Evolutionary conservation across 2,113 vertebrate genomes (phyloP), one percentile per base, ranked within the genome.

Genomic region (Argyrosomus japonicus): DNA sequence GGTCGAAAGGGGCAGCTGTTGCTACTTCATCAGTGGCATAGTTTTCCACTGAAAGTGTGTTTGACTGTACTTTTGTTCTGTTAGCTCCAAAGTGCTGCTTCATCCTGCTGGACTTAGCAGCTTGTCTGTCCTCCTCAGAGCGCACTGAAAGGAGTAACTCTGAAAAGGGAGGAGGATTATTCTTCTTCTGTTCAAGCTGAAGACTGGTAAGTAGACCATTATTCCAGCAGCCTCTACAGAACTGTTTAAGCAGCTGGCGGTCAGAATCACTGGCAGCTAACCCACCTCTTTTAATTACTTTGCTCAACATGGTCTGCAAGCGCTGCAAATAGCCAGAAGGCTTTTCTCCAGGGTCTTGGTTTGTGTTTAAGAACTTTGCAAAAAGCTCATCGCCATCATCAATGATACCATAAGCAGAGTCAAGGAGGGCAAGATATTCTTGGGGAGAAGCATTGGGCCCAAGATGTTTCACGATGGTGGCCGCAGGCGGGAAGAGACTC

Each of bases 361-460:
- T 56, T 4, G 53, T 56, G 53, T 56, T 11, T 12, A 56, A 56
- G 53, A 56, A 56, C 53, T 56, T 56, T 56, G 53, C 53, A 50
- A 50, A 50, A 50, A 50, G 14, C 15, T 50, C 14, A 17, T 50
- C 48, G 4, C 48, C 48, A 4, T 56, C 53, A 56, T 56, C 53
- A 4, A 56, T 56, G 53, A 23, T 64, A 29, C 62, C 60, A 40
- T 75, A 54, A 8, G 61, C 60, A 36, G 60, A 75, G 10, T 75
- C 21, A 17, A 75, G 61, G 0, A 75, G 60, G 13, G 14, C 25
- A 25, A 65, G 61, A 53, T 65, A 76, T 8, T 76, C 48, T 3
- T 18, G 21, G 10, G 74, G 50, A 19, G 21, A 27, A 7, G 62
- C 6, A 14, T 45, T 76, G 5, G 62, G 48, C 32, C 73, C 73